Conservation (phyloP, 2,113 vertebrate genomes). For the Lota lota region DNA sequence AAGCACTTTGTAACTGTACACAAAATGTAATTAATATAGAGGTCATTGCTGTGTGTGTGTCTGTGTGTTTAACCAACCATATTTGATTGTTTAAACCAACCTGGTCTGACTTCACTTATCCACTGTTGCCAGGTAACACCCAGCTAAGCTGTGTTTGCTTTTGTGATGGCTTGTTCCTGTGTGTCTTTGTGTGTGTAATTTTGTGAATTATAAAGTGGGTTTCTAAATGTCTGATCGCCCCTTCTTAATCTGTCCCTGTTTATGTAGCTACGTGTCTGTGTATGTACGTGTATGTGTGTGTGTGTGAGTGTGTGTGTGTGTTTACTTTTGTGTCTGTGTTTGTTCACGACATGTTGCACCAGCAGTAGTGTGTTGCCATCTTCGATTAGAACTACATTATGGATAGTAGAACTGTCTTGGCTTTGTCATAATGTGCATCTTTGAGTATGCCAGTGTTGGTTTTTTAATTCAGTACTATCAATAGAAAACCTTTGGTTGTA, state of each 20-base stretch:
- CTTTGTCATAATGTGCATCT: not conserved
- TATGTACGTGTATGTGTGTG: not conserved
- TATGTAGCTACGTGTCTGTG: not conserved
- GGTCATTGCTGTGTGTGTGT: not conserved
- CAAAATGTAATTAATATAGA: too few species aligned
- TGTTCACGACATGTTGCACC: not conserved
- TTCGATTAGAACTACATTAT: not conserved
- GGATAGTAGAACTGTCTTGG: not conserved
- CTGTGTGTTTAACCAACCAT: not conserved
- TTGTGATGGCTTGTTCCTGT: not conserved
- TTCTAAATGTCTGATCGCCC: constrained; percentile 2
- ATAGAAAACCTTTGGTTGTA: not conserved
- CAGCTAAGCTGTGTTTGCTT: constrained; percentile 2
- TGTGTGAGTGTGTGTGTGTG: not conserved
- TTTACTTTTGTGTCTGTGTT: not conserved
- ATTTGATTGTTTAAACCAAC: not conserved
- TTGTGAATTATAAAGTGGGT: not conserved
- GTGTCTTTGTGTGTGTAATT: not conserved
- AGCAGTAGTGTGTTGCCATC: not conserved
- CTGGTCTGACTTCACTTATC: constrained; percentile 1
- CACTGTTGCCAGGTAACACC: constrained; percentile 31
- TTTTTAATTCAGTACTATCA: not conserved
- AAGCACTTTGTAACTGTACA: too few species aligned
- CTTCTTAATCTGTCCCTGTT: not conserved
- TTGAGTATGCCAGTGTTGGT: not conserved